Evolutionary conservation across 2,888 invertebrate species (phyloP).

Genomic region (Lepidochrysops patricia): DNA sequence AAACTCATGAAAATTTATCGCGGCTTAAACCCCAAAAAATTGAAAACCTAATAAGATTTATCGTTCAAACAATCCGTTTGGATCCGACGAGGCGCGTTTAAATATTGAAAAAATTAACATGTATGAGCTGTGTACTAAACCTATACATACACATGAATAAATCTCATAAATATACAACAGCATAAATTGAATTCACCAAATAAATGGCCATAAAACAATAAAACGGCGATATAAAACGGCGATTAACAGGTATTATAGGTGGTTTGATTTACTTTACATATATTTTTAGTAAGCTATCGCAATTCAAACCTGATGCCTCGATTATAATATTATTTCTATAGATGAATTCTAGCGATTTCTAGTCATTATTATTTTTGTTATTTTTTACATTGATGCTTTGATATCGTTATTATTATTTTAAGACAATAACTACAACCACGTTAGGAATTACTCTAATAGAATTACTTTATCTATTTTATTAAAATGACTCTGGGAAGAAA

Average conservation of each 20-base stretch:
- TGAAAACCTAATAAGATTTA: neutral
- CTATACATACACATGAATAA: neutral
- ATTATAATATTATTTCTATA: too few species aligned
- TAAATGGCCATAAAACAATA: neutral
- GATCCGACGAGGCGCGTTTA: neutral
- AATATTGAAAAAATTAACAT: constrained; percentile 2
- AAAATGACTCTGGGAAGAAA: too few species aligned
- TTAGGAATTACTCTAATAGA: too few species aligned
- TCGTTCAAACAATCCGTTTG: neutral
- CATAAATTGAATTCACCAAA: neutral
- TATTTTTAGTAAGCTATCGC: neutral
- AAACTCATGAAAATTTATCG: neutral
- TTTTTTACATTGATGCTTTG: too few species aligned
- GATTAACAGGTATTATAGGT: neutral
- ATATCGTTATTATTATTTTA: too few species aligned
- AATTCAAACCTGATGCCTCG: neutral
- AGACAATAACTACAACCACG: too few species aligned
- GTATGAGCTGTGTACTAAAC: neutral
- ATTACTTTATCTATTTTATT: too few species aligned
- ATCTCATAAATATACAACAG: neutral
- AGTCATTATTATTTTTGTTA: too few species aligned
- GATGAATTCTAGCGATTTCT: too few species aligned
- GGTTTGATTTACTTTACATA: neutral
- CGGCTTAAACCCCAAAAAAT: neutral
- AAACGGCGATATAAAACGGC: neutral